phyloP scores from a whole-genome alignment of 2,797 vertebrate genomes.

The Bufotes viridis region DNA sequence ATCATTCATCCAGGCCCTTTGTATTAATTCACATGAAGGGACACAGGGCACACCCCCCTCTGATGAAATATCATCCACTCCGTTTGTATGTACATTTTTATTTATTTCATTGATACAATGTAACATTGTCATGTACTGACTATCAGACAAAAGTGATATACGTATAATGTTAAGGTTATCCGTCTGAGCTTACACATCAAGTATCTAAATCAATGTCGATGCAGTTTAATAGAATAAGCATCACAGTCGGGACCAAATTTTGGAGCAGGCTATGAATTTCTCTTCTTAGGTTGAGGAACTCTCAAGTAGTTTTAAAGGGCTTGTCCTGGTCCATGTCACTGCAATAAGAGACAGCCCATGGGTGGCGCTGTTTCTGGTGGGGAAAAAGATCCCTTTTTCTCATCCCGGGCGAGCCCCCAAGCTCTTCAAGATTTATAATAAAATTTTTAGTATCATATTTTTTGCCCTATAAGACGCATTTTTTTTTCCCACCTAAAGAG shows the following conservation, averaged over 20 bases:
- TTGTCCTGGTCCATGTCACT: background rate
- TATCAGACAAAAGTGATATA: background rate
- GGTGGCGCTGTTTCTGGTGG: background rate
- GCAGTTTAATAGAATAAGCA: background rate
- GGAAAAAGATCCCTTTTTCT: background rate
- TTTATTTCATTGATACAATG: slow-evolving; percentile 16
- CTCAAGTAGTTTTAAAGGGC: background rate
- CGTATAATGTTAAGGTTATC: background rate
- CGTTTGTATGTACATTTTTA: background rate
- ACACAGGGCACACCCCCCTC: too few relatives aligned
- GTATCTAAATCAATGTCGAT: background rate
- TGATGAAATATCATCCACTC: too few relatives aligned
- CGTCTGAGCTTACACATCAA: background rate
- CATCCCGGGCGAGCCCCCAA: background rate
- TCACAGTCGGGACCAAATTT: background rate
- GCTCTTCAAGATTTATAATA: background rate
- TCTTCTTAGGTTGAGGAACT: background rate
- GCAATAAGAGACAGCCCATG: background rate
- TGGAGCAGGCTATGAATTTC: background rate
- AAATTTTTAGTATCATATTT: too few relatives aligned
- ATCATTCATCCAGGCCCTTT: too few relatives aligned
- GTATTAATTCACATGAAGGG: too few relatives aligned
- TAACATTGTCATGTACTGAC: background rate
- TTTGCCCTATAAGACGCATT: too few relatives aligned
- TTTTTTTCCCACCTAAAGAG: too few relatives aligned